phyloP scores from a whole-genome alignment of 2,888 invertebrate genomes.

The Conistra vaccinii region DNA sequence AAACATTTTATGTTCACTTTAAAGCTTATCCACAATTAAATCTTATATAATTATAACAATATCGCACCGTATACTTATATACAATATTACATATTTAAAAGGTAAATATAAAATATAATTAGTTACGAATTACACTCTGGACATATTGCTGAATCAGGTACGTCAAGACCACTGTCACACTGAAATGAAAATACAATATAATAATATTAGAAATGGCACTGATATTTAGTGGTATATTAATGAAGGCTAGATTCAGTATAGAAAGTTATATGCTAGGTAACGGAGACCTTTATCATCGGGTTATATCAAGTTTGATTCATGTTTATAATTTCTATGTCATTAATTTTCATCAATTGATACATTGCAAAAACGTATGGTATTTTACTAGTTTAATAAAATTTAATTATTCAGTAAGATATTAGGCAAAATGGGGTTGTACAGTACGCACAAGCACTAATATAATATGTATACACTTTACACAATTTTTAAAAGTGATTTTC shows the following conservation, averaged over 20 bases:
- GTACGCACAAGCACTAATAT: too few relatives aligned
- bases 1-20: constrained; percentile 45
- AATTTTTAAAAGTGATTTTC: too few relatives aligned
- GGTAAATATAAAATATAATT: constrained; percentile 33
- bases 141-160: constrained; percentile 86
- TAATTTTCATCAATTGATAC: background rate
- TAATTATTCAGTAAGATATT: background rate
- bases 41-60: constrained; percentile 33
- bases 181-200: constrained; percentile 82
- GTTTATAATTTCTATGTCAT: background rate
- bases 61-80: constrained; percentile 35
- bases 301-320: background rate
- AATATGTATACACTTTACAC: too few relatives aligned
- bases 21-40: constrained; percentile 63
- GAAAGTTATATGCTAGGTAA: constrained; percentile 14
- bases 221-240: constrained; percentile 12
- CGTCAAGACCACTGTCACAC: constrained; percentile 85
- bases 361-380: background rate
- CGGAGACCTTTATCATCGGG: too few relatives aligned
- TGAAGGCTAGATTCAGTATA: constrained; percentile 16
- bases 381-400: background rate
- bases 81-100: constrained; percentile 25
- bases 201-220: constrained; percentile 68
- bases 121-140: constrained; percentile 77
- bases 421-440: too few relatives aligned